Base-by-base conservation (phyloP, 2,888 invertebrate species). In the Spilarctia lutea region DNA sequence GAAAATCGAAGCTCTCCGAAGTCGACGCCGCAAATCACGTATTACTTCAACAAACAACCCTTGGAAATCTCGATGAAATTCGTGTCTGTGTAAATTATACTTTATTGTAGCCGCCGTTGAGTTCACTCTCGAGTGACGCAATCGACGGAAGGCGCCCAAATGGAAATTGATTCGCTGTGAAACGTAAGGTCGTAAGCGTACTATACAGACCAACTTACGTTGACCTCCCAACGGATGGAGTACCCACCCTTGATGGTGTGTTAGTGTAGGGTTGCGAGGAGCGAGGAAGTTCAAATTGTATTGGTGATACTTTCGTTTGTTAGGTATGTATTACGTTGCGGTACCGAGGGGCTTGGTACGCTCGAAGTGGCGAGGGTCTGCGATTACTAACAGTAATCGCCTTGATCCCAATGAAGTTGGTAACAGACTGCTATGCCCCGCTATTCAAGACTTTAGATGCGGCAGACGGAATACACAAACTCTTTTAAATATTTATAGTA, bases 401-500 rank as follows among this genome's bases (percentile, higher is more conserved):
- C 92, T 91, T 93, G 94, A 94, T 94, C 93, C 93, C 94, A 86
- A 93, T 93, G 93, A 94, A 93, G 94, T 93, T 92, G 91, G 91
- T 89, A 92, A 93, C 93, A 88, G 91, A 91, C 90, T 91, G 90
- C 85, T 88, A 86, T 85, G 89, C 81, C 87, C 86, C 83, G 80
- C 73, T 81, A 81, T 71, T 78, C 89, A 81, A 83, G 87, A 86
- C 48, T 83, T 81, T 72, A 75, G 73, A 79, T 76, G 72, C 77
- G 81, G 33, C 81, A 86, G 90, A 86, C 80, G 78, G 75, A 79
- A 79, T 83, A 77, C 18, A 13, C 35, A 4, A 66, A 20, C 56
- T 52, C 52, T 48, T 71, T 20, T 68, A 18, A 30, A 24, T 52
- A 68, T 60, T 67, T 72, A 65, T 30, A 13, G 27, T 48, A n/a